A percentile compares a stretch with the other conserved stretches of the same genome.
These are phyloP conservation scores for Dendroctonus ponderosae DNA, from an alignment of 1,140 invertebrate genomes.

Conservation along the genomic window DNA sequence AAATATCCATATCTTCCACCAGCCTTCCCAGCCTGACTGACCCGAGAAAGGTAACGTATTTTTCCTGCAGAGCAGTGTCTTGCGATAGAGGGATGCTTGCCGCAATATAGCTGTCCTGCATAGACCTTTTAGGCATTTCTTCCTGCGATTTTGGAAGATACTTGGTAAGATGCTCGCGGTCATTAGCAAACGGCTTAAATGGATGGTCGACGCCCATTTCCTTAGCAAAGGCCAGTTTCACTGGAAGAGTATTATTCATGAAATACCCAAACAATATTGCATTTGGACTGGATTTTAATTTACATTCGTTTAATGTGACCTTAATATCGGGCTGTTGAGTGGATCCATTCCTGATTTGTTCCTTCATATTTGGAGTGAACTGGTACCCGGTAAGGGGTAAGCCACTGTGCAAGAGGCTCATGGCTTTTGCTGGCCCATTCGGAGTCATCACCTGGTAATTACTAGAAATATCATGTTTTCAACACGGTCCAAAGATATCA, in stretches of 20 bases:
- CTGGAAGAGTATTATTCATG: conserved; percentile 31
- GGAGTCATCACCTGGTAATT: background rate
- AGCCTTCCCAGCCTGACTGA: conserved; percentile 69
- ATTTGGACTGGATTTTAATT: background rate
- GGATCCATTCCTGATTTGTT: background rate
- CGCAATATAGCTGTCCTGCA: conserved; percentile 67
- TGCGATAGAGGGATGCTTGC: conserved; percentile 69
- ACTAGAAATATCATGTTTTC: conserved; percentile 1
- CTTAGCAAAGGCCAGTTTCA: conserved; percentile 36
- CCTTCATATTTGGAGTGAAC: conserved; percentile 5
- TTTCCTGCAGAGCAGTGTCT: conserved; percentile 62
- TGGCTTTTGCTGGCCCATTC: background rate
- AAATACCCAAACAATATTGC: background rate
- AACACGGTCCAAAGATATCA: background rate
- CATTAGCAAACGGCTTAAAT: conserved; percentile 37
- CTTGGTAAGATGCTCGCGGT: conserved; percentile 36
- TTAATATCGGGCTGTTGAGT: conserved; percentile 8
- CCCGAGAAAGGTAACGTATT: conserved; percentile 67
- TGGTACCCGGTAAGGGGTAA: conserved; percentile 16
- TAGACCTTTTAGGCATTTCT: conserved; percentile 53
- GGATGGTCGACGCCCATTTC: conserved; percentile 44
- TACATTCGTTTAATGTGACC: conserved; percentile 20
- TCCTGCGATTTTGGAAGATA: conserved; percentile 40
- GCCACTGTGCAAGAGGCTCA: conserved; percentile 18
- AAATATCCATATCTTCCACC: conserved; percentile 78